Percentiles rank a stretch among this genome's conserved stretches.
Evolutionary conservation across 1,140 invertebrate genomes (phyloP).

Genomic region (Cryptotermes secundus): DNA sequence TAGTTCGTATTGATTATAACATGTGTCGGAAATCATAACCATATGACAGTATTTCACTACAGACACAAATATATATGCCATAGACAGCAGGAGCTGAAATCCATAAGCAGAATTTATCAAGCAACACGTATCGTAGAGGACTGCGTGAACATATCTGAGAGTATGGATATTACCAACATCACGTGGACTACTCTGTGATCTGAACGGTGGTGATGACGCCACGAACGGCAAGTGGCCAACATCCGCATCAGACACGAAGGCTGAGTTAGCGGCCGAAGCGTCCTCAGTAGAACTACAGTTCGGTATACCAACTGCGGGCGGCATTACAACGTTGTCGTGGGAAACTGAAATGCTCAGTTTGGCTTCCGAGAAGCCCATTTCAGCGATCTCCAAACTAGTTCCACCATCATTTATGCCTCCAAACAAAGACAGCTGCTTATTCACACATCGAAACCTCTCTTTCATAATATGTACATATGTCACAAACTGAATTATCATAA

Average conservation of each 20-base stretch:
- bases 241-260: neutral
- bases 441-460: neutral
- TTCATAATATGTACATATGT: neutral
- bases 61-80: neutral
- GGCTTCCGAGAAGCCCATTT: neutral
- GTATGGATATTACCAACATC: neutral
- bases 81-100: neutral
- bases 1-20: neutral
- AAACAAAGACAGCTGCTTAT: neutral
- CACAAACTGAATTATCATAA: neutral
- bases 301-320: neutral
- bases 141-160: neutral
- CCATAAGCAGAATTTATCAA: neutral
- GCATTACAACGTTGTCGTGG: neutral
- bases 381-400: neutral
- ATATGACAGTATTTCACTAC: conserved; percentile 3
- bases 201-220: neutral
- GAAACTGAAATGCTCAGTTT: neutral
- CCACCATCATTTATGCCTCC: neutral
- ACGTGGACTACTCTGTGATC: neutral
- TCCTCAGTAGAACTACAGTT: neutral
- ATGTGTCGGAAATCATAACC: neutral
- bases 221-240: neutral
- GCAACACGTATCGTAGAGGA: neutral
- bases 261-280: neutral